These are phyloP conservation scores for Drosophila punjabiensis DNA, from an alignment of 1,140 invertebrate genomes.

Conservation along the genomic window DNA sequence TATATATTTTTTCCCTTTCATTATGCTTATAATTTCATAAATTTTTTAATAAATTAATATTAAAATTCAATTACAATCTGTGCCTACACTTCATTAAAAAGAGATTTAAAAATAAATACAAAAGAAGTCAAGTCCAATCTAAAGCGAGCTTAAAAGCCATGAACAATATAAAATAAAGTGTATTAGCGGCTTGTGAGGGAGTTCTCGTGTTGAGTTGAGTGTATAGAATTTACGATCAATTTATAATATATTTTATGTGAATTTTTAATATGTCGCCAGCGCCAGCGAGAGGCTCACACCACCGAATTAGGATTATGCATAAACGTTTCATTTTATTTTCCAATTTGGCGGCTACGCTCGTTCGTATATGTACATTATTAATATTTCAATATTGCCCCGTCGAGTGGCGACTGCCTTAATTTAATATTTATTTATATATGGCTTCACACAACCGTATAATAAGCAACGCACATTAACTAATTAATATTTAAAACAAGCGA, in stretches of 20 bases:
- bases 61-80: slow-evolving; percentile 41
- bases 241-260: slow-evolving; percentile 71
- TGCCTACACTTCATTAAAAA: slow-evolving; percentile 41
- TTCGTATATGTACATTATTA: slow-evolving; percentile 47
- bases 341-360: slow-evolving; percentile 35
- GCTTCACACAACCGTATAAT: slow-evolving; percentile 54
- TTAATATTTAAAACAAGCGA: slow-evolving; percentile 75
- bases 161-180: slow-evolving; percentile 26
- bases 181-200: slow-evolving; percentile 10
- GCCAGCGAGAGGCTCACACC: slow-evolving; percentile 28
- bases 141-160: slow-evolving; percentile 30
- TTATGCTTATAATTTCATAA: not conserved
- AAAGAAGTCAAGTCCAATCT: slow-evolving; percentile 10
- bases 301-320: slow-evolving; percentile 52
- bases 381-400: slow-evolving; percentile 47
- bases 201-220: slow-evolving; percentile 39
- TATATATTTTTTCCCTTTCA: not conserved
- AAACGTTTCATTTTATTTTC: slow-evolving; percentile 48
- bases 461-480: slow-evolving; percentile 66
- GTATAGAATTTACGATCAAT: slow-evolving; percentile 61
- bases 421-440: slow-evolving; percentile 65
- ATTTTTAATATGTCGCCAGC: slow-evolving; percentile 55
- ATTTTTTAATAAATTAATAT: slow-evolving; percentile 27
- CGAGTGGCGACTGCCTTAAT: slow-evolving; percentile 49
- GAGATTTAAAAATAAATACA: slow-evolving; percentile 29